Evolutionary conservation across 2,888 invertebrate genomes (phyloP), one percentile per base, ranked within the genome.

Genomic region (Phaonia tiefii): DNA sequence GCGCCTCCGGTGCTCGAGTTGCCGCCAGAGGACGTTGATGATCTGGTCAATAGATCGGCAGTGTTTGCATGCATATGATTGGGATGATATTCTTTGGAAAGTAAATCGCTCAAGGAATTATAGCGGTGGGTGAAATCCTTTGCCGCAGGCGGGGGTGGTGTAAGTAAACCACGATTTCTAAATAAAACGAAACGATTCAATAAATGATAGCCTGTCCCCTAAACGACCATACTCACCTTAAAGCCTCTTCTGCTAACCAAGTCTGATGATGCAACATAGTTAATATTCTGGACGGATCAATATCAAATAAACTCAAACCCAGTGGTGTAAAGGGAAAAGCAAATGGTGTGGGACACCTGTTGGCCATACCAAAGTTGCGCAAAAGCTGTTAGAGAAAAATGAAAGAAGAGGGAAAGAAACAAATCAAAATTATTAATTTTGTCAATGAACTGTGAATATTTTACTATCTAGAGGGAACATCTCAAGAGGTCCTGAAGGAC

Each of bases 321-420:
- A 91, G 87, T 13, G 92, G 91, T 37, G 92, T 91, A 85, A 93
- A 93, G 8, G 92, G 92, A 83, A 93, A 92, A 74, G 92, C 92
- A 86, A 93, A 93, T 31, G 93, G 93, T 20, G 93, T 92, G 54
- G 93, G 92, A 79, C 90, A 90, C 67, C 90, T 87, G 72, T 85
- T 86, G 66, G 87, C 83, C 76, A 83, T 79, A 11, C 86, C 81
- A 76, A 88, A 88, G 83, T 87, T 88, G 20, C 88, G 88, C 49
- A 88, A 80, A 31, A 88, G 86, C 88, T 88, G 3, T 85, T 81
- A 73, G 25, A 37, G 67, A 37, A 46, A 58, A 69, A 65, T 26
- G 37, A 65, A 22, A 67, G 22, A 66, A 31, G 73, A 49, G 39
- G 63, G 67, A 75, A 75, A 70, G 20, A 39, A 54, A 72, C 31